phyloP scores from a whole-genome alignment of 2,888 invertebrate species.

The Chironomus riparius region DNA sequence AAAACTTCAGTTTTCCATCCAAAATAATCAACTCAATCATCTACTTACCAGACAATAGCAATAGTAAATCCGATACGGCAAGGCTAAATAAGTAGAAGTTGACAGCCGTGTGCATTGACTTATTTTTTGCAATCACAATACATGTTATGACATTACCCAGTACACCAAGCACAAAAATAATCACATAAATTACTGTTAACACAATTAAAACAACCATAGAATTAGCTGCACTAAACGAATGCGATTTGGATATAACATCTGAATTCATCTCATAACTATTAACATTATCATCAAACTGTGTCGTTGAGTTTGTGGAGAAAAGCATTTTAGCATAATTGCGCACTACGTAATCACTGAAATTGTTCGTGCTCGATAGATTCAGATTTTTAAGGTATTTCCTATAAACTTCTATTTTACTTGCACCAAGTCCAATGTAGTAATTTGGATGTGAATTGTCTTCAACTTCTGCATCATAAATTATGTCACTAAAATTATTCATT shows the following conservation, averaged over 20 bases:
- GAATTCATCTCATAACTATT: background rate
- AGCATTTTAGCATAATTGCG: background rate
- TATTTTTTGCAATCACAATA: slow-evolving; percentile 62
- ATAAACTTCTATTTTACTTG: no score
- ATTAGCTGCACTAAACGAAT: slow-evolving; percentile 29
- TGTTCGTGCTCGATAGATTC: background rate
- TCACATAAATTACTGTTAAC: slow-evolving; percentile 55
- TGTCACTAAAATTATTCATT: no score
- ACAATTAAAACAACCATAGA: slow-evolving; percentile 46
- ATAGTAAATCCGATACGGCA: slow-evolving; percentile 63
- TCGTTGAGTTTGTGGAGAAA: background rate
- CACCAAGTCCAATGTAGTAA: no score
- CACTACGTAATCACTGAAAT: background rate
- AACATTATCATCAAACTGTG: background rate
- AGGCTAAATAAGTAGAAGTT: slow-evolving; percentile 68
- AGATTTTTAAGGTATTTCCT: no score
- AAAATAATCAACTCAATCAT: background rate
- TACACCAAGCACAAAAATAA: slow-evolving; percentile 62
- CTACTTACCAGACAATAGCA: slow-evolving; percentile 66
- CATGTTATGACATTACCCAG: slow-evolving; percentile 68
- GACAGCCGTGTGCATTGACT: slow-evolving; percentile 63
- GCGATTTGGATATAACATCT: background rate
- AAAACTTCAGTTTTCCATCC: no score
- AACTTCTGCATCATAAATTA: no score
- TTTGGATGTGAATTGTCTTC: no score